phyloP scores from a whole-genome alignment of 2,888 invertebrate genomes.

The Rugalucina vietnamica region DNA sequence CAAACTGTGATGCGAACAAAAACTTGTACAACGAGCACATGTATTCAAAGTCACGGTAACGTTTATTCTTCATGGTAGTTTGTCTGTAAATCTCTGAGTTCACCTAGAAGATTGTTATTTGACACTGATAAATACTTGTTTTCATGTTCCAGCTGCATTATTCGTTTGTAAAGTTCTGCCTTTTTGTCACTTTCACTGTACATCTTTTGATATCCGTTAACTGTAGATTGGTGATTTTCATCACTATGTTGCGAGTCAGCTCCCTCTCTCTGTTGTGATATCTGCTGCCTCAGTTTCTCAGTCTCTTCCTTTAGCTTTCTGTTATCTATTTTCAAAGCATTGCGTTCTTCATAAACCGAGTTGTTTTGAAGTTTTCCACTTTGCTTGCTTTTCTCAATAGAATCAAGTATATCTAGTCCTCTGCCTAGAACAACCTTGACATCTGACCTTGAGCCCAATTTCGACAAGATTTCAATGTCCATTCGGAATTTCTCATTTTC shows the following conservation, averaged over 20 bases:
- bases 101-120: not conserved
- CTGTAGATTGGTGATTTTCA: not conserved
- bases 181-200: not conserved
- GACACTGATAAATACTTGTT: not conserved
- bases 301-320: slow-evolving; percentile 9
- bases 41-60: no score
- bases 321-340: not conserved
- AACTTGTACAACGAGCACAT: no score
- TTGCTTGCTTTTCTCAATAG: not conserved
- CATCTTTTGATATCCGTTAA: not conserved
- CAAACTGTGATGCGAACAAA: no score
- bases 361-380: not conserved
- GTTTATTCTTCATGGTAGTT: not conserved
- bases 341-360: not conserved
- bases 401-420: not conserved
- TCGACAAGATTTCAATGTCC: not conserved
- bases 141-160: not conserved
- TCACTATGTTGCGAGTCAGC: not conserved
- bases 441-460: not conserved
- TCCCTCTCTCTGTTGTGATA: not conserved
- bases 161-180: not conserved
- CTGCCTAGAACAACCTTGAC: not conserved
- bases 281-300: not conserved
- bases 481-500: slow-evolving; percentile 18
- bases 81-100: not conserved